Base-by-base conservation (phyloP, 1,140 invertebrate species). In the Helicoverpa armigera region DNA sequence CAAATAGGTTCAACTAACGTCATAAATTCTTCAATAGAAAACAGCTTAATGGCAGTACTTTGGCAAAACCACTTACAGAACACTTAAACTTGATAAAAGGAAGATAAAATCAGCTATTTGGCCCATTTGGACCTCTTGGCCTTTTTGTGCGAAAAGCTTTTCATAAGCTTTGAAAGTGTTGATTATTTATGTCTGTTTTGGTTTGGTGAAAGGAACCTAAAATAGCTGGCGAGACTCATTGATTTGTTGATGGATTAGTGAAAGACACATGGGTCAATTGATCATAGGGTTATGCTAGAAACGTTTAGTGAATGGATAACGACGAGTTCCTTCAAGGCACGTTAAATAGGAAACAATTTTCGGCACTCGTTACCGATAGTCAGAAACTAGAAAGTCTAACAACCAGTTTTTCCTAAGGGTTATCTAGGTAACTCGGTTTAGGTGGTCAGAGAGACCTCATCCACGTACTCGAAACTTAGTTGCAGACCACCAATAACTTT, bases 71-170 rank as follows among this genome's bases (percentile, higher is more conserved):
- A 76, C 73, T 76, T 63, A 50, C 73, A 18, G 13, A 76, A 76
- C 73, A 76, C 73, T 63, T 76, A 61, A 63, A 76, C 43, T 76
- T 76, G 56, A 76, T 75, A 76, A 63, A 76, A 63, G 73, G 16
- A 23, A 31, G 58, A 29, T 51, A 51, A 61, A 76, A 73, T 58
- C 53, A 76, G 73, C 31, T 63, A 50, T 60, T 63, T 61, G 31
- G 14, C 54, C 53, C 35, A 73, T 73, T 73, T 18, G 50, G 70
- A 43, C 43, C 14, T 73, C 23, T 9, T 29, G 14, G 58, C 58
- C 63, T 63, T 61, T 76, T 13, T 63, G 50, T 14, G 43, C 18
- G 23, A 50, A 31, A 72, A 29, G 23, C 18, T 51, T 54, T 31
- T 72, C 50, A 69, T 69, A 69, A 53, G 12, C 13, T 5, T 12